Evolutionary conservation across 2,888 invertebrate genomes (phyloP).

Genomic region (Timandra comae): DNA sequence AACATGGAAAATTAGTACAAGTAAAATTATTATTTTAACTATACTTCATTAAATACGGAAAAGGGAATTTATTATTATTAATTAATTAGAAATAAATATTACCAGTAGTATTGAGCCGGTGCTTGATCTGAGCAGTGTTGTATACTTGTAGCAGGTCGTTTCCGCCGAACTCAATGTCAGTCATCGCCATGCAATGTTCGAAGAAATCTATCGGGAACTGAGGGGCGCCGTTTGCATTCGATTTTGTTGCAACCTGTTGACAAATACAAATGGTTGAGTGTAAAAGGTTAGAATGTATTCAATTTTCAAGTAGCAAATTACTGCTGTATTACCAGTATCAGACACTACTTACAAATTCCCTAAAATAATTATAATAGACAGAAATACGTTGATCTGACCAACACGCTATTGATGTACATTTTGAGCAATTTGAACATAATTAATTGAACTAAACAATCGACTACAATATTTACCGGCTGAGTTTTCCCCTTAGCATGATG

Average conservation of each 20-base stretch:
- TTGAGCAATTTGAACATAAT: no score
- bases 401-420: conserved; percentile 1
- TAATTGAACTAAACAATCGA: no score
- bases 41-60: conserved; percentile 5
- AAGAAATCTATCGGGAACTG: conserved; percentile 97
- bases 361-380: no score
- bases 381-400: background rate
- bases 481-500: conserved; percentile 54
- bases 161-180: conserved; percentile 96
- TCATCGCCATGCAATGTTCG: conserved; percentile 94
- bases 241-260: conserved; percentile 60
- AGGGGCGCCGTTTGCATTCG: conserved; percentile 77
- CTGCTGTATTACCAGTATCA: no score
- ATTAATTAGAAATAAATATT: conserved; percentile 9
- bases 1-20: no score
- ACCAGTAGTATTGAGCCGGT: conserved; percentile 86
- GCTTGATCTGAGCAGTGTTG: conserved; percentile 94
- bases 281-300: no score
- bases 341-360: no score
- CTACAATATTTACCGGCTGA: conserved; percentile 58
- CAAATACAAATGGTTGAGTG: no score
- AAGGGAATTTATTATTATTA: background rate
- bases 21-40: no score
- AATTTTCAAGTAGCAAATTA: no score
- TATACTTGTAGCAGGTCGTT: conserved; percentile 96